These are phyloP conservation scores for Luffia ferchaultella DNA, from an alignment of 2,888 invertebrate genomes.

Conservation along the genomic window DNA sequence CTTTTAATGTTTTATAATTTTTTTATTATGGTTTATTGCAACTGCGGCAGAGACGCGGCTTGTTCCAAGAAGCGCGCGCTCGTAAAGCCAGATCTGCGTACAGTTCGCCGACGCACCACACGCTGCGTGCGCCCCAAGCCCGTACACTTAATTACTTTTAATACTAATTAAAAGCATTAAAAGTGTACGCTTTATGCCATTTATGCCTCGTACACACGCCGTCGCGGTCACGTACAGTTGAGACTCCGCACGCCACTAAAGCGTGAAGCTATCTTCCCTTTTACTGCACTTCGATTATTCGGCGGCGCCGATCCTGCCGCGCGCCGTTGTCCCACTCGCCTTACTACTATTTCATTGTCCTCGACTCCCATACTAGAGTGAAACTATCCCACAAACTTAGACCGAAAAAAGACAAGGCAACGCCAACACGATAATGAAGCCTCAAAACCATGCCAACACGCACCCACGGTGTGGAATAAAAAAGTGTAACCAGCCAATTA, in stretches of 20 bases:
- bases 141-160: constrained; percentile 12
- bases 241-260: not conserved
- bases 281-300: not conserved
- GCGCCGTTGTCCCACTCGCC: too few relatives aligned
- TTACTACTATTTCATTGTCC: too few relatives aligned
- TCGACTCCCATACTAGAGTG: too few relatives aligned
- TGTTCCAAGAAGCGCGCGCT: constrained; percentile 29
- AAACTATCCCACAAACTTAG: too few relatives aligned
- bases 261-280: not conserved
- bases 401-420: too few relatives aligned
- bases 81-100: constrained; percentile 36
- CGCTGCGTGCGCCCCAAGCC: constrained; percentile 1
- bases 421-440: too few relatives aligned
- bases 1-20: too few relatives aligned
- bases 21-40: too few relatives aligned
- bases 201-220: not conserved
- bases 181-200: constrained; percentile 2
- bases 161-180: constrained; percentile 11
- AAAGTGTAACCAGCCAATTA: too few relatives aligned
- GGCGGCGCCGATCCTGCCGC: not conserved
- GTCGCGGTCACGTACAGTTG: not conserved
- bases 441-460: too few relatives aligned
- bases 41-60: too few relatives aligned
- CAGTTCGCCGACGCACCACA: constrained; percentile 23
- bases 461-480: too few relatives aligned